A percentile compares a stretch with the other conserved stretches of the same genome.
Conservation (phyloP, 2,888 invertebrate species). For the Tiliacea aurago region DNA sequence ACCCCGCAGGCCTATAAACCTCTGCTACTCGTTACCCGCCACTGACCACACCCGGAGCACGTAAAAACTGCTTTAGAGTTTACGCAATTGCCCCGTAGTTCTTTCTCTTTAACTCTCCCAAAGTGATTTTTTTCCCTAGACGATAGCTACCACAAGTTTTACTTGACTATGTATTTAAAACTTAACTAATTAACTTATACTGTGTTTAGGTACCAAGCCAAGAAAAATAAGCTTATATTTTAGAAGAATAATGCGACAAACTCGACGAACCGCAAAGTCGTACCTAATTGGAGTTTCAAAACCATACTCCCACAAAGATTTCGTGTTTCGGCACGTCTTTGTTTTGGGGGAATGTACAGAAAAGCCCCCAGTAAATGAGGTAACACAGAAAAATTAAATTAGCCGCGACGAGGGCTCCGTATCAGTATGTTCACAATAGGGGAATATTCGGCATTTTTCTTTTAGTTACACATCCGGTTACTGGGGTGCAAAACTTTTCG, state of each 20-base stretch:
- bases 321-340: constrained; percentile 61
- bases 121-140: not conserved
- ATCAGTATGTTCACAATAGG: constrained; percentile 63
- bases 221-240: constrained; percentile 45
- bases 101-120: not conserved
- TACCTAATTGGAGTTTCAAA: constrained; percentile 56
- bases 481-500: constrained; percentile 63
- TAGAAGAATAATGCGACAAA: constrained; percentile 37
- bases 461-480: constrained; percentile 67
- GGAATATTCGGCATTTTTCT: constrained; percentile 71
- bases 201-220: not conserved
- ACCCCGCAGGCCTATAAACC: not conserved
- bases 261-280: constrained; percentile 44
- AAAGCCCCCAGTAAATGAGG: constrained; percentile 54
- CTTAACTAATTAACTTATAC: not conserved
- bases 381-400: constrained; percentile 68
- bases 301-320: constrained; percentile 52
- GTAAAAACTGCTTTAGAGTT: no score
- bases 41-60: no score
- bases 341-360: constrained; percentile 56
- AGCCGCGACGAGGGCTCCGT: constrained; percentile 59
- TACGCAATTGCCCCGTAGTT: not conserved
- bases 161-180: not conserved
- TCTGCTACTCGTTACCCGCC: no score
- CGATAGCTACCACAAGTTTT: not conserved